These are phyloP conservation scores for Wasmannia auropunctata DNA, from an alignment of 1,140 invertebrate genomes.

Conservation along the genomic window DNA sequence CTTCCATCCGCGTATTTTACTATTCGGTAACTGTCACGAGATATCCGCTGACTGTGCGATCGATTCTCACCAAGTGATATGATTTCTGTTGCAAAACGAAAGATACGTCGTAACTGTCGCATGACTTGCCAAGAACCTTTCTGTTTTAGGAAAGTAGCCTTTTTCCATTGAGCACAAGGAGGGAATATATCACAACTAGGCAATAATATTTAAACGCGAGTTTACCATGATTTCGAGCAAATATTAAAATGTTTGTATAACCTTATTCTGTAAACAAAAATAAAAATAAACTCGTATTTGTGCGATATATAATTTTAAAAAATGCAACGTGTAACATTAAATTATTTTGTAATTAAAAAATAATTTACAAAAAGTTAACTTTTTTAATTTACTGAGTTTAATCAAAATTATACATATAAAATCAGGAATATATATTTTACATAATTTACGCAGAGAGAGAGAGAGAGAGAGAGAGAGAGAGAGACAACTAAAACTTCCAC, in stretches of 20 bases:
- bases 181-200: background rate
- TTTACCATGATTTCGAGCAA: background rate
- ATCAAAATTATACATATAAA: background rate
- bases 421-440: background rate
- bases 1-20: background rate
- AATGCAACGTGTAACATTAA: background rate
- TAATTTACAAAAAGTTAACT: conserved; percentile 19
- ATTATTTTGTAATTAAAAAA: background rate
- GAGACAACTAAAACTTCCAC: background rate
- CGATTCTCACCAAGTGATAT: background rate
- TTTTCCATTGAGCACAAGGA: background rate
- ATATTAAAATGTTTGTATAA: conserved; percentile 1
- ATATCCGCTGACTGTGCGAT: conserved; percentile 12
- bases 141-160: background rate
- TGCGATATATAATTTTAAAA: background rate
- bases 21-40: background rate
- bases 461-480: background rate
- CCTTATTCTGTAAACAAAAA: background rate
- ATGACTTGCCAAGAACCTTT: background rate
- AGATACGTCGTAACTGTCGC: conserved; percentile 3
- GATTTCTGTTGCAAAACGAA: background rate
- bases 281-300: background rate
- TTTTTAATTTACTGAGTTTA: background rate
- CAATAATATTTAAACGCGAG: background rate
- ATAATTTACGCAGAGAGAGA: background rate